These are phyloP conservation scores for Polypedilum pembai DNA, from an alignment of 1,140 invertebrate genomes.

Conservation along the genomic window DNA sequence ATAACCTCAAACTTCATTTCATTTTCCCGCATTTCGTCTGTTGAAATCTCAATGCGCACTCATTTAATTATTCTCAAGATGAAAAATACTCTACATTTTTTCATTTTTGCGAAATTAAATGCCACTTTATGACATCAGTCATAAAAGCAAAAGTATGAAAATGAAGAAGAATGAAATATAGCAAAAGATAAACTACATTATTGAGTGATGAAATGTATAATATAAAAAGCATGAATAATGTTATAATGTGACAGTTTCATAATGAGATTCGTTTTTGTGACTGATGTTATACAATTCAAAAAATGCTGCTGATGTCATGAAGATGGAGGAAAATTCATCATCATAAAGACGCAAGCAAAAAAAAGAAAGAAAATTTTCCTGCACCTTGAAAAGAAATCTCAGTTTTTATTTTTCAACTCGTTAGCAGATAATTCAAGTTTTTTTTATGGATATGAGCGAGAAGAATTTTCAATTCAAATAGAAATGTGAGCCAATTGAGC, in stretches of 20 bases:
- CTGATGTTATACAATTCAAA: slow-evolving; percentile 18
- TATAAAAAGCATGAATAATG: slow-evolving; percentile 13
- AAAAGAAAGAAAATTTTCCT: not conserved
- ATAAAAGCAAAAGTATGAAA: not conserved
- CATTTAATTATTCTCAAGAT: not conserved
- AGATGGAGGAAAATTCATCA: not conserved
- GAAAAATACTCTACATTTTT: not conserved
- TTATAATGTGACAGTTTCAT: slow-evolving; percentile 12
- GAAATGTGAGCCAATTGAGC: not conserved
- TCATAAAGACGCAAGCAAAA: not conserved
- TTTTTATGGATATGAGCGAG: not conserved
- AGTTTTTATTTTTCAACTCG: slow-evolving; percentile 11
- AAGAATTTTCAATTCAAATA: not conserved
- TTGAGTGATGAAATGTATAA: not conserved
- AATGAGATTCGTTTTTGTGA: not conserved
- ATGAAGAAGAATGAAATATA: not conserved
- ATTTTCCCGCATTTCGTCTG: not conserved
- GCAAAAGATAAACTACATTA: not conserved
- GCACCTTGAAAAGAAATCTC: not conserved
- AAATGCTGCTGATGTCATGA: slow-evolving; percentile 5
- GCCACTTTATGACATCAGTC: not conserved
- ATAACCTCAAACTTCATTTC: not conserved
- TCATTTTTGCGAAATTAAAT: not conserved
- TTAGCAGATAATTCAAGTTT: slow-evolving; percentile 6
- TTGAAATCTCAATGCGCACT: not conserved